Conservation (phyloP, 2,888 invertebrate species). For the Ypsolopha sequella region DNA sequence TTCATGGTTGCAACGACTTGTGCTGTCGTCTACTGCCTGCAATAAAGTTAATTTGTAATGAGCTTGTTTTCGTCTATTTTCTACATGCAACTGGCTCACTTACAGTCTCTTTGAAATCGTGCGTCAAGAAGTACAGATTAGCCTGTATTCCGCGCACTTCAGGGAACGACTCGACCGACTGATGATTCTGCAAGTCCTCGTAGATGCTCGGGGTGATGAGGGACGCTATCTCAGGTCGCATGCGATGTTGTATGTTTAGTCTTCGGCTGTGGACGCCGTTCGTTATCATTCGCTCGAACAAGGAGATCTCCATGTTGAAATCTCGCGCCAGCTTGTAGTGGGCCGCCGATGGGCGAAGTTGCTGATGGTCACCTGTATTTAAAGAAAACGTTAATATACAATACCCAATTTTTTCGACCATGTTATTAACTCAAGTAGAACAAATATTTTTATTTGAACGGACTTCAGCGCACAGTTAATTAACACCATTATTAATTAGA, state of each 20-base stretch:
- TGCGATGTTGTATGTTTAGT: constrained; percentile 80
- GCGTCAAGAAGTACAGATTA: constrained; percentile 79
- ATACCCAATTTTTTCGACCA: no score
- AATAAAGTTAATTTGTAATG: background rate
- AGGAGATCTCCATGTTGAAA: constrained; percentile 79
- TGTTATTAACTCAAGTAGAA: no score
- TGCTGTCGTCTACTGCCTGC: constrained; percentile 43
- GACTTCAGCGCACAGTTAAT: no score
- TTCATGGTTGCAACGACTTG: constrained; percentile 70
- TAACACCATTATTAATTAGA: no score
- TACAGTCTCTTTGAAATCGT: constrained; percentile 70
- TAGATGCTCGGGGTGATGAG: constrained; percentile 80
- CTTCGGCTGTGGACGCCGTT: constrained; percentile 74
- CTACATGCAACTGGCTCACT: constrained; percentile 7
- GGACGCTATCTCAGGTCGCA: constrained; percentile 73
- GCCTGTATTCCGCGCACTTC: constrained; percentile 70
- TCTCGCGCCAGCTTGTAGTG: constrained; percentile 74
- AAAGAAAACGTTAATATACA: background rate
- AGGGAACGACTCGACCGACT: constrained; percentile 69
- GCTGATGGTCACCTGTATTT: constrained; percentile 80
- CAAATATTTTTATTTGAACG: no score
- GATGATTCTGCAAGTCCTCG: constrained; percentile 71
- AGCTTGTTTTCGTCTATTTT: no score
- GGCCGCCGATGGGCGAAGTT: constrained; percentile 80
- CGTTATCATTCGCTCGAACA: constrained; percentile 84